Percentiles rank a stretch among this genome's conserved stretches.
Evolutionary conservation across 1,140 invertebrate species (phyloP).

Genomic region (Oreohelix idahoensis): DNA sequence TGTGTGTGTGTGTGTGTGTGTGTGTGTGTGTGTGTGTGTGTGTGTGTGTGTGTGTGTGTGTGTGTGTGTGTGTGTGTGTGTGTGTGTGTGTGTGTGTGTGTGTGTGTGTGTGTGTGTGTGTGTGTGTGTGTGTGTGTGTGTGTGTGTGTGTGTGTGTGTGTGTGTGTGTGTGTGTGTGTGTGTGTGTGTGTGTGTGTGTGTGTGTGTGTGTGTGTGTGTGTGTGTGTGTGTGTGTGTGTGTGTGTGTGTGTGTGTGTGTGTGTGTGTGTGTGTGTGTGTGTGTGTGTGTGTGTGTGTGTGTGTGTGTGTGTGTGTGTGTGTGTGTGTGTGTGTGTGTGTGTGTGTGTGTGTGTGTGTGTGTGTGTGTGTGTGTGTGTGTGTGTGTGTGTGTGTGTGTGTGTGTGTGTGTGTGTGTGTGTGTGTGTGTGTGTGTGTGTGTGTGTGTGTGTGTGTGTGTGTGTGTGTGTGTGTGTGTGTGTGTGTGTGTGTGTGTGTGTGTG

Average conservation of each 20-base stretch:
- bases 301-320: slow-evolving; percentile 26
- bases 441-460: too few species aligned
- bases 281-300: slow-evolving; percentile 4
- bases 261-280: slow-evolving; percentile 19
- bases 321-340: not conserved
- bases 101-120: not conserved
- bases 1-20: too few species aligned
- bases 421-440: too few species aligned
- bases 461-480: too few species aligned
- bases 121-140: too few species aligned
- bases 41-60: not conserved
- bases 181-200: slow-evolving; percentile 13
- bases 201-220: slow-evolving; percentile 12
- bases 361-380: too few species aligned
- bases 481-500: too few species aligned
- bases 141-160: too few species aligned
- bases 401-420: too few species aligned
- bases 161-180: not conserved
- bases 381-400: too few species aligned
- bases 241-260: not conserved
- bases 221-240: slow-evolving; percentile 22
- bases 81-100: slow-evolving; percentile 28
- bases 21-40: too few species aligned
- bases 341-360: slow-evolving; percentile 1
- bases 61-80: slow-evolving; percentile 30